Percentiles rank a stretch among this genome's conserved stretches.
Conservation (phyloP, 2,888 invertebrate species). For the Neoaliturus tenellus region DNA sequence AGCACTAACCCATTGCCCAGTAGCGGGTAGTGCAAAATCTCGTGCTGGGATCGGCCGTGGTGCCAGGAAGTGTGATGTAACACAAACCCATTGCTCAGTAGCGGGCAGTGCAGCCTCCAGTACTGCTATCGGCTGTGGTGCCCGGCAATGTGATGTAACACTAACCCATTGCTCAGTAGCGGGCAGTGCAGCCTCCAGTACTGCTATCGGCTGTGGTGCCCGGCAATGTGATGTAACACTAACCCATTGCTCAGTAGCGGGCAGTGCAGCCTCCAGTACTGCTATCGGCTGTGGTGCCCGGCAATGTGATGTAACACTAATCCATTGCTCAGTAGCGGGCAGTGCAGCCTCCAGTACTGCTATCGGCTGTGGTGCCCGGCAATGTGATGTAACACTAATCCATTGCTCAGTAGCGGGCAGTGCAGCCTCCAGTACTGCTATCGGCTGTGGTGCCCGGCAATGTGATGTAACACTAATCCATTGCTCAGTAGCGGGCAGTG, state of each 20-base stretch:
- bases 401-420: neutral
- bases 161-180: constrained; percentile 5
- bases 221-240: too few species aligned
- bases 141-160: neutral
- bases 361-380: neutral
- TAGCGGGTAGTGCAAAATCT: neutral
- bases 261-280: too few species aligned
- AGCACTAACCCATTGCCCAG: neutral
- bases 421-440: neutral
- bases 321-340: neutral
- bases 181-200: too few species aligned
- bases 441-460: neutral
- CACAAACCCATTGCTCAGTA: neutral
- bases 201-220: too few species aligned
- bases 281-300: too few species aligned
- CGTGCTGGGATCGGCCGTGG: too few species aligned
- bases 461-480: neutral
- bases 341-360: neutral
- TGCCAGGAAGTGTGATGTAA: neutral
- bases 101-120: neutral
- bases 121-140: neutral
- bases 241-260: too few species aligned
- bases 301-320: too few species aligned
- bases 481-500: neutral
- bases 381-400: neutral